Percentiles rank a stretch among this genome's conserved stretches.
Evolutionary conservation across 2,113 vertebrate genomes (phyloP).

Genomic region (Tupaia tana): DNA sequence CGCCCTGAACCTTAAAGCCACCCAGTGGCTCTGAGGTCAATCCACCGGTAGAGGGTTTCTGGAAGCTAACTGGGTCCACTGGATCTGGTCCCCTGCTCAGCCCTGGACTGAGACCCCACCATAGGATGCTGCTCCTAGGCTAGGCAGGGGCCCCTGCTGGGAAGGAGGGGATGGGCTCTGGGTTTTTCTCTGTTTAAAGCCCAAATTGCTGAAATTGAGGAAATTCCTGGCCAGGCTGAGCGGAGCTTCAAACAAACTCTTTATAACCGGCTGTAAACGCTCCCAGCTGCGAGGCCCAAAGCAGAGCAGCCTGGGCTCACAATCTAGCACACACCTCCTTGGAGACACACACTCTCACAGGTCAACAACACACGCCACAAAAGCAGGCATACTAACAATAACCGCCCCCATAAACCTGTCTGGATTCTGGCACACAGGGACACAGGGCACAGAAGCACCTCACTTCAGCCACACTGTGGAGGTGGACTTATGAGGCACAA

Average conservation of each 20-base stretch:
- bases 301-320: slow-evolving; percentile 59
- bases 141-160: slow-evolving; percentile 66
- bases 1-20: background rate
- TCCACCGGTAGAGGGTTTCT: background rate
- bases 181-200: slow-evolving; percentile 84
- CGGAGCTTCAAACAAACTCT: slow-evolving; percentile 87
- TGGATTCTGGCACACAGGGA: background rate
- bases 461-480: background rate
- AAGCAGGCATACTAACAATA: background rate
- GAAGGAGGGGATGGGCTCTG: slow-evolving; percentile 55
- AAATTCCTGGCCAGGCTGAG: slow-evolving; percentile 85
- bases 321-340: slow-evolving; percentile 62
- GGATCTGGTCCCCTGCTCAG: background rate
- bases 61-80: background rate
- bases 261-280: slow-evolving; percentile 88
- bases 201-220: slow-evolving; percentile 89
- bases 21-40: background rate
- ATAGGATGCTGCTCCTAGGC: background rate
- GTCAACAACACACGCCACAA: background rate
- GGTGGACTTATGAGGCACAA: background rate
- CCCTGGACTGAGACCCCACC: background rate
- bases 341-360: slow-evolving; percentile 45
- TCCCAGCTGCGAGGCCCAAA: slow-evolving; percentile 85
- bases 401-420: background rate
- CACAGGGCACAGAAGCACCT: background rate